Evolutionary conservation across 35 echinoderm and acorn worm genomes (phyloP), one percentile per base, ranked within the genome.

Genomic region (Heliocidaris erythrogramma): DNA sequence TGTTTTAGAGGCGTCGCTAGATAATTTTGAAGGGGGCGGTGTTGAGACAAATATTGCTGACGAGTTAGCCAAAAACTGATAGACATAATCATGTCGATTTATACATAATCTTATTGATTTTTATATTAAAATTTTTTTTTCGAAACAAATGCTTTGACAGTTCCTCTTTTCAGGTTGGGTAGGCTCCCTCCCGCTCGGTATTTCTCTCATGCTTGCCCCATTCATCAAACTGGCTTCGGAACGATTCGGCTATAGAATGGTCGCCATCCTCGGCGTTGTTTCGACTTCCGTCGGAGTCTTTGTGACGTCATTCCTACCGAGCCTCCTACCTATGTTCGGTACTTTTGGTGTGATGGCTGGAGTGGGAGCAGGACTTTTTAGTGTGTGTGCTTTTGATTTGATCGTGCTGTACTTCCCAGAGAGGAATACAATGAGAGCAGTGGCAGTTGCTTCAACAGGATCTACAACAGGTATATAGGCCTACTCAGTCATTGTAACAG

Each of bases 81-180:
- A 52, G 0, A 10, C 49, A 8, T 52, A 52, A 13, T 52, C 12
- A 42, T 52, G 49, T 13, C 2, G 7, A 52, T 3, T 5, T 0
- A 52, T 52, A 52, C 49, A 52, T 52, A 5, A 52, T 52, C 1
- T 52, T 52, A 10, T 42, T 42, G 35, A 42, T 42, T n/a, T n/a
- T n/a, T n/a, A 42, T 42, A 42, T 0, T 10, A 52, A 52, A 52
- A 8, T 52, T 8, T 52, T 52, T 52, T 52, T 10, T 52, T n/a
- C n/a, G n/a, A n/a, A n/a, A n/a, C n/a, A n/a, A 3, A 52, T 52
- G 12, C 49, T 52, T 5, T 1, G 49, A 52, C 12, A 52, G 24
- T 90, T 48, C 8, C 32, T 48, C 9, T 90, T 90, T 42, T 9
- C 88, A 90, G 88, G 88, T 24, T 90, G 88, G 88, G 47, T 90